These are phyloP conservation scores for Strix occidentalis DNA, from an alignment of 2,797 vertebrate genomes.

Conservation along the genomic window DNA sequence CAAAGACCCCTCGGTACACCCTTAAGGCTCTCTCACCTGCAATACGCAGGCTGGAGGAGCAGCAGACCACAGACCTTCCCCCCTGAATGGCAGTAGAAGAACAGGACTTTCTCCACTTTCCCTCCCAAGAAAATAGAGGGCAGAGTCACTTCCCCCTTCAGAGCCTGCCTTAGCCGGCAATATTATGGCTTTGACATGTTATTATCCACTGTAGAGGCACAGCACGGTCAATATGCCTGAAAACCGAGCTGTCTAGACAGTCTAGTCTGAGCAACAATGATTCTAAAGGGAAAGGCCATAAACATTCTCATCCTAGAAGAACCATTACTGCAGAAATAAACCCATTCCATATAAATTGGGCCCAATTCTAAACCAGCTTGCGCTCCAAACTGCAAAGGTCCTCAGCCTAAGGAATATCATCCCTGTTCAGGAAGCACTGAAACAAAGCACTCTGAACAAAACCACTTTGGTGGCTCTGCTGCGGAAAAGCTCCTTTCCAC, in stretches of 20 bases:
- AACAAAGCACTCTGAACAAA: not conserved
- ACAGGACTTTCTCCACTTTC: not conserved
- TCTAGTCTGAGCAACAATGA: not conserved
- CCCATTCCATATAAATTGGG: not conserved
- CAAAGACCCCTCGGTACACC: not conserved
- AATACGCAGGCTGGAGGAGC: rapidly evolving
- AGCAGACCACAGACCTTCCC: not conserved
- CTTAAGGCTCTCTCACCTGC: rapidly evolving
- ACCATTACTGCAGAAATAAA: not conserved
- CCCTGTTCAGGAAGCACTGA: not conserved
- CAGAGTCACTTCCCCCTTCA: not conserved
- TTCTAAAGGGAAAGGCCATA: not conserved
- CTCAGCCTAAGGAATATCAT: not conserved
- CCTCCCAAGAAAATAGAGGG: not conserved
- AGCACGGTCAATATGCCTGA: not conserved
- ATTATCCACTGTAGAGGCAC: not conserved
- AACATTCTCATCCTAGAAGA: not conserved
- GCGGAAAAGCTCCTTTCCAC: rapidly evolving
- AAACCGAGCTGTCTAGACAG: not conserved
- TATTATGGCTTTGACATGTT: not conserved
- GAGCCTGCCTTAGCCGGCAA: not conserved
- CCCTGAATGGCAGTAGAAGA: not conserved
- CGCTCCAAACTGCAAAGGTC: not conserved
- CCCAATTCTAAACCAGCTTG: not conserved
- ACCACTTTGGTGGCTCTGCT: not conserved